phyloP scores from a whole-genome alignment of 2,888 invertebrate species.

The Leucophenga montana region DNA sequence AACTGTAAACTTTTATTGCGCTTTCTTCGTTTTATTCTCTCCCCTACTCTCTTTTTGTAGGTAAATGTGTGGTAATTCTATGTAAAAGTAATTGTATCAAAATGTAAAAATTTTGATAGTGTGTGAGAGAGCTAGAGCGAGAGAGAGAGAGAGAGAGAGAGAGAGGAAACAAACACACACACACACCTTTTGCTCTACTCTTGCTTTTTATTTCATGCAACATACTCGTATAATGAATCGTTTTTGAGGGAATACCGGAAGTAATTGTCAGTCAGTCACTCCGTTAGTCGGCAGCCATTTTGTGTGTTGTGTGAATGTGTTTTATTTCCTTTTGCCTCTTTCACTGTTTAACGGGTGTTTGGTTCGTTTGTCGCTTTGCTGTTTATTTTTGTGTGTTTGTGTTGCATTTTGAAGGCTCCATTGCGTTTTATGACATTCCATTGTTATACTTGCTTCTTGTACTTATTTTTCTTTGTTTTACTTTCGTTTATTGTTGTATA shows the following conservation, averaged over 20 bases:
- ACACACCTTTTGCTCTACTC: too few relatives aligned
- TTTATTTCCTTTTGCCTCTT: background rate
- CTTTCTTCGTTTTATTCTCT: slow-evolving; percentile 39
- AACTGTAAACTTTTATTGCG: slow-evolving; percentile 65
- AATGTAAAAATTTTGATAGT: slow-evolving; percentile 45
- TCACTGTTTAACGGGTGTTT: background rate
- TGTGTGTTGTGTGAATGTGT: slow-evolving; percentile 7
- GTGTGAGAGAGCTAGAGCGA: background rate
- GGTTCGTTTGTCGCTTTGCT: slow-evolving; percentile 21
- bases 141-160: slow-evolving; percentile 7
- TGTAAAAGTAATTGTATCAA: slow-evolving; percentile 46
- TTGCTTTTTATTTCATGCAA: too few relatives aligned
- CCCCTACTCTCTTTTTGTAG: background rate
- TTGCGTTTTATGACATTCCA: slow-evolving; percentile 56
- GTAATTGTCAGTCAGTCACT: slow-evolving; percentile 60
- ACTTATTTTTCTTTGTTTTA: background rate
- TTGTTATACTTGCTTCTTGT: slow-evolving; percentile 3
- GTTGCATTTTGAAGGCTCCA: slow-evolving; percentile 51
- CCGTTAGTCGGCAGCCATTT: slow-evolving; percentile 42
- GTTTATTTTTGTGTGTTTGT: slow-evolving; percentile 40
- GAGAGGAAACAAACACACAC: background rate
- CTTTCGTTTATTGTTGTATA: background rate
- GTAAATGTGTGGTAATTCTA: slow-evolving; percentile 37
- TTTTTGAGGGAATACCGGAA: slow-evolving; percentile 45
- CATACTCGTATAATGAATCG: slow-evolving; percentile 40